Base-by-base conservation (phyloP, 2,113 vertebrate species). In the Neopipo cinnamomea region DNA sequence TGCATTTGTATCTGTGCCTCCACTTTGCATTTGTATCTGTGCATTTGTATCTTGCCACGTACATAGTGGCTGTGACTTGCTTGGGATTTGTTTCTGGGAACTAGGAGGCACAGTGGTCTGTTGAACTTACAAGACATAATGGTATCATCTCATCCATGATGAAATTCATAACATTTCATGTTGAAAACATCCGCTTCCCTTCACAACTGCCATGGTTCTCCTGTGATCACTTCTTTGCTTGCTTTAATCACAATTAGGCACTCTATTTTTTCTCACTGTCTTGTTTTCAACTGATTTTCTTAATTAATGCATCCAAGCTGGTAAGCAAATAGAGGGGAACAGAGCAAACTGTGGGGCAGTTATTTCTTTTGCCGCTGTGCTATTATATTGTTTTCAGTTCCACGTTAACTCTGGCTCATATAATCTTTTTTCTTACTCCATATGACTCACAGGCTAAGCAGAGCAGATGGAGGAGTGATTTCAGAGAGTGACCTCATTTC, bases 401-500 rank as follows among this genome's bases (percentile, higher is more conserved):
- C 72, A 58, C 0, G 3, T 89, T 90, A 85, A 83, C 91, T 88
- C 79, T 88, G 71, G 78, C 83, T 94, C 94, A 42, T 74, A 56
- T 66, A 73, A 90, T 91, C 96, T 85, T 94, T 97, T 93, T 83
- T 85, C 88, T 83, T 92, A 66, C 72, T 88, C 67, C 15, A 3
- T 70, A 56, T 97, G 95, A 97, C 71, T 94, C 96, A 96, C 74
- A 91, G 92, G 74, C 95, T 96, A 91, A 93, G 94, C 92, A 58
- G 85, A 94, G 85, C 83, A 95, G 92, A 90, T 88, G 94, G 92
- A 67, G 88, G 88, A 94, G 94, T 92, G 82, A 97, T 93, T 96
- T 96, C 94, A 96, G 95, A 93, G 94, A 90, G 58, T 93, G 92
- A 96, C 95, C 95, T 97, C 95, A 95, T 95, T 97, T 95, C 94